phyloP scores from a whole-genome alignment of 2,797 vertebrate genomes.

The Coranthus polyacanthus region DNA sequence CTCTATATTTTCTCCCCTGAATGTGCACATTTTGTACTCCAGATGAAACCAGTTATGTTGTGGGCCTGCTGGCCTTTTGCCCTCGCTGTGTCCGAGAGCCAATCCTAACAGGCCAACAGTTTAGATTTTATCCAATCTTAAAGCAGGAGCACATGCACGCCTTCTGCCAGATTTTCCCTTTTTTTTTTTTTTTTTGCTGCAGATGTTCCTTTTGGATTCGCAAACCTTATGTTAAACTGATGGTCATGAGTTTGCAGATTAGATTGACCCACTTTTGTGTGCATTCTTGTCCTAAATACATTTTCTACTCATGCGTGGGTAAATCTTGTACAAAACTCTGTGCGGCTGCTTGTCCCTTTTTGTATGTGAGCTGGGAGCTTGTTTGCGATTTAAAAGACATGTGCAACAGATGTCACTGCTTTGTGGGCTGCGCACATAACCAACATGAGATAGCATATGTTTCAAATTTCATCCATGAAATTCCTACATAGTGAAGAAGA shows the following conservation, averaged over 20 bases:
- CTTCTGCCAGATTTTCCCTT: slow-evolving; percentile 45
- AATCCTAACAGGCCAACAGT: slow-evolving; percentile 64
- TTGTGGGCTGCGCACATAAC: slow-evolving; percentile 37
- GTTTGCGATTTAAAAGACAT: slow-evolving; percentile 5
- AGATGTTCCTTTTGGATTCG: neutral
- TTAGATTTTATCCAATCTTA: slow-evolving; percentile 72
- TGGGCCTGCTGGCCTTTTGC: slow-evolving; percentile 31
- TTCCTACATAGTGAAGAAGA: neutral
- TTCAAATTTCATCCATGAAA: slow-evolving; percentile 2
- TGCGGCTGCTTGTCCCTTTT: neutral
- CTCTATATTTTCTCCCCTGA: neutral
- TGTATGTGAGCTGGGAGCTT: slow-evolving; percentile 11
- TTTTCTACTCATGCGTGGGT: no score
- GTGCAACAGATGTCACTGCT: slow-evolving; percentile 22
- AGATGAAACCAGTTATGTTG: slow-evolving; percentile 35
- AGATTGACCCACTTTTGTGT: neutral
- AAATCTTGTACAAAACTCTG: neutral
- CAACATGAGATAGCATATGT: slow-evolving; percentile 20
- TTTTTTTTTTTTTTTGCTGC: slow-evolving; percentile 15
- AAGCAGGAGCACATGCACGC: slow-evolving; percentile 57
- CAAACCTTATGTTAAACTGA: neutral
- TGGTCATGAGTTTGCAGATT: neutral
- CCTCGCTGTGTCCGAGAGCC: slow-evolving; percentile 49
- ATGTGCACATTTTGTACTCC: slow-evolving; percentile 39
- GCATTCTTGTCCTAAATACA: neutral